phyloP scores from a whole-genome alignment of 2,888 invertebrate genomes.

The Aquatica leii region DNA sequence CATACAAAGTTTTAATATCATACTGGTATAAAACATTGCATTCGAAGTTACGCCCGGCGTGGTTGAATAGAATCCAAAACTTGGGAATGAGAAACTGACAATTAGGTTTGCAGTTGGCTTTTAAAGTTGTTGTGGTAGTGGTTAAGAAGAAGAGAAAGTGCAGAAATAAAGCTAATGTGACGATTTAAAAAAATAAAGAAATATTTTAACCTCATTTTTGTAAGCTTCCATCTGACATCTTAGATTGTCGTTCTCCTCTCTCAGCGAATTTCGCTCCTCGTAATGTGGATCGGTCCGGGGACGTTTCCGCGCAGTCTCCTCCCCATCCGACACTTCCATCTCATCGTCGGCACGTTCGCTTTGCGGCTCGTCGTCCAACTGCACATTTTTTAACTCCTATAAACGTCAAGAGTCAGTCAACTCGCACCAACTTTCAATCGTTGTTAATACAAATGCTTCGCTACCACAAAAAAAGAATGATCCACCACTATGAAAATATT shows the following conservation, averaged over 20 bases:
- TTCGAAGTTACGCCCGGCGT: too few relatives aligned
- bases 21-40: too few relatives aligned
- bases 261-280: conserved; percentile 52
- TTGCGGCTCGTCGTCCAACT: conserved; percentile 68
- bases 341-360: conserved; percentile 79
- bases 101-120: too few relatives aligned
- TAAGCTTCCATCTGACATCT: conserved; percentile 92
- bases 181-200: too few relatives aligned
- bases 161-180: too few relatives aligned
- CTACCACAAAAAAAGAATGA: conserved; percentile 24
- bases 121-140: too few relatives aligned
- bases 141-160: too few relatives aligned
- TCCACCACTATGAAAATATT: too few relatives aligned
- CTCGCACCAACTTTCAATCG: neutral
- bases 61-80: too few relatives aligned
- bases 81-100: too few relatives aligned
- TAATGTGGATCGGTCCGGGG: conserved; percentile 45
- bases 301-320: conserved; percentile 62
- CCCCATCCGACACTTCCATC: conserved; percentile 87
- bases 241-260: conserved; percentile 90
- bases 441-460: conserved; percentile 19
- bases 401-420: conserved; percentile 35
- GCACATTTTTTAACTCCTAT: conserved; percentile 75
- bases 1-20: neutral
- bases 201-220: conserved; percentile 90